Conservation (phyloP, 2,888 invertebrate species). For the Caenorhabditis zanzibari region DNA sequence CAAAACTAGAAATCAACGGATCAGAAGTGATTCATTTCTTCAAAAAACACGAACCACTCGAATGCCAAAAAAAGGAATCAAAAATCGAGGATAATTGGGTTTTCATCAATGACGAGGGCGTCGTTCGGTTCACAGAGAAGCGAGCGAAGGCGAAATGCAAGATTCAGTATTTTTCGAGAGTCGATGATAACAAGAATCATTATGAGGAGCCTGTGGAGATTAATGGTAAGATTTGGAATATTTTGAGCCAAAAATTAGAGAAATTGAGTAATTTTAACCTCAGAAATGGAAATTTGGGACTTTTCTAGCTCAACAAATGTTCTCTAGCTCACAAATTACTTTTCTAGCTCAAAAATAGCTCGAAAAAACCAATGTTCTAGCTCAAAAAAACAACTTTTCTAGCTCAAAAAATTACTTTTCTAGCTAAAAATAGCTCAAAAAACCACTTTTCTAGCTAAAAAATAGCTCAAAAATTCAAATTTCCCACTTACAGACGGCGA, state of each 20-base stretch:
- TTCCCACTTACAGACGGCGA: constrained; percentile 30
- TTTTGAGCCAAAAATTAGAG: too few relatives aligned
- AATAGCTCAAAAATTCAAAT: not conserved
- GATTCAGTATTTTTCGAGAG: constrained; percentile 60
- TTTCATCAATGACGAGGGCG: constrained; percentile 74
- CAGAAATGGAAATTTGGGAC: not conserved
- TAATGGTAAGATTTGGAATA: constrained; percentile 23
- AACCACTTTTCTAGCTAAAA: not conserved
- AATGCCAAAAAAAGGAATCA: constrained; percentile 62
- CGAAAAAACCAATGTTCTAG: not conserved
- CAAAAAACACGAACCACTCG: constrained; percentile 69
- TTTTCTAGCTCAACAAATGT: not conserved
- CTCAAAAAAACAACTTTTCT: not conserved
- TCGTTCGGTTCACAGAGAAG: constrained; percentile 70
- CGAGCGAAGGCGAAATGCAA: constrained; percentile 67
- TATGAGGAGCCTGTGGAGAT: constrained; percentile 49
- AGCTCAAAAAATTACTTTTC: constrained; percentile 7
- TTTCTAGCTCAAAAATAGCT: not conserved
- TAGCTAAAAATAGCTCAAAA: not conserved
- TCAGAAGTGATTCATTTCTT: constrained; percentile 79
- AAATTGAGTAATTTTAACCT: too few relatives aligned
- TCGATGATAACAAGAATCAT: constrained; percentile 66
- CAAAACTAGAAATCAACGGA: constrained; percentile 79
- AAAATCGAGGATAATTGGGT: constrained; percentile 76
- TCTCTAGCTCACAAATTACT: not conserved